Evolutionary conservation across 2,888 invertebrate genomes (phyloP).

Genomic region (Euclidia mi): DNA sequence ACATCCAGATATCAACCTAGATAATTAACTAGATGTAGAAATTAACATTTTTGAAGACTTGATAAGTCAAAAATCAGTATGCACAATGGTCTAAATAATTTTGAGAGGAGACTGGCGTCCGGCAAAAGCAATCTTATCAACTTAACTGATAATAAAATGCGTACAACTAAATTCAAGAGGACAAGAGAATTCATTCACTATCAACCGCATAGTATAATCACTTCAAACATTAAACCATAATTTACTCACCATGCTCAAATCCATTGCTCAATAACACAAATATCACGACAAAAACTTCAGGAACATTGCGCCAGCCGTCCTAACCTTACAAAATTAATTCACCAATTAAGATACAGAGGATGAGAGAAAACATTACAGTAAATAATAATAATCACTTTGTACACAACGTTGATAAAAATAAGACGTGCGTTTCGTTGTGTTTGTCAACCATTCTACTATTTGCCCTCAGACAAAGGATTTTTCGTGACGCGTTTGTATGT

Average conservation of each 20-base stretch:
- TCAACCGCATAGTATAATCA: too few species aligned
- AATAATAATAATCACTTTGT: conserved; percentile 10
- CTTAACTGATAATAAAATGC: too few species aligned
- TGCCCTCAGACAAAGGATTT: conserved; percentile 1
- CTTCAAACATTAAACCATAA: conserved; percentile 1
- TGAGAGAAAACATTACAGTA: conserved; percentile 8
- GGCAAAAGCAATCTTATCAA: too few species aligned
- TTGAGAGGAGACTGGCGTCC: too few species aligned
- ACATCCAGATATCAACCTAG: too few species aligned
- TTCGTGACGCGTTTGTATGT: too few species aligned
- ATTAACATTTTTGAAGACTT: too few species aligned
- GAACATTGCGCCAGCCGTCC: conserved; percentile 15
- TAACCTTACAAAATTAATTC: conserved; percentile 26
- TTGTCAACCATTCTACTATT: neutral
- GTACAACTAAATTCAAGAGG: too few species aligned
- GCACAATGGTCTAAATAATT: too few species aligned
- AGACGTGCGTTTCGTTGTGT: conserved; percentile 1
- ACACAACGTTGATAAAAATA: conserved; percentile 18
- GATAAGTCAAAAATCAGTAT: too few species aligned
- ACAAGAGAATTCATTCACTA: too few species aligned
- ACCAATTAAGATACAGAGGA: conserved; percentile 19
- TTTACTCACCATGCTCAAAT: conserved; percentile 40
- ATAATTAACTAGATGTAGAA: too few species aligned
- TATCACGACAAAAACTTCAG: conserved; percentile 8
- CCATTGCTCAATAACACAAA: conserved; percentile 42